A percentile compares a stretch with the other conserved stretches of the same genome.
Evolutionary conservation across 2,888 invertebrate genomes (phyloP).

Genomic region (Parnassius glacialis): DNA sequence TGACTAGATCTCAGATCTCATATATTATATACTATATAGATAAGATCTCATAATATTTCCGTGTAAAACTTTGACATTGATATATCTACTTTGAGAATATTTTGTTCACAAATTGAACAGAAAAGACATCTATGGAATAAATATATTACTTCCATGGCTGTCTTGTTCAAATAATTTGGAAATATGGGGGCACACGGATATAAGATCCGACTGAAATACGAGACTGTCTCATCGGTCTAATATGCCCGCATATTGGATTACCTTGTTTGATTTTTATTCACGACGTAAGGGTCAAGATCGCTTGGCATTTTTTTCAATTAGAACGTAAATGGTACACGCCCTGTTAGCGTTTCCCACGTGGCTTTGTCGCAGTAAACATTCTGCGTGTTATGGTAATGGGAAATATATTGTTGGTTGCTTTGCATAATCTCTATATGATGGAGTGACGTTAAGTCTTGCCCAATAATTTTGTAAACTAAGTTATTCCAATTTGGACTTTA

Average conservation of each 20-base stretch:
- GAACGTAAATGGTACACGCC: conserved; percentile 12
- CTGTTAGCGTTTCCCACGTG: conserved; percentile 69
- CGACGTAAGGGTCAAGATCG: conserved; percentile 31
- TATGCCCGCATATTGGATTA: conserved; percentile 24
- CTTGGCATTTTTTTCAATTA: conserved; percentile 19
- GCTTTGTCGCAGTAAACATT: conserved; percentile 53
- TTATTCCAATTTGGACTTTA: conserved; percentile 24
- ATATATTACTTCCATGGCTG: neutral
- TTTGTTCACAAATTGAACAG: too few relatives aligned
- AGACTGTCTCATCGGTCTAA: conserved; percentile 22
- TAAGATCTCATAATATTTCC: too few relatives aligned
- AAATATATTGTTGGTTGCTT: conserved; percentile 65
- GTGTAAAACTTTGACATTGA: too few relatives aligned
- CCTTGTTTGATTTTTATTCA: conserved; percentile 6
- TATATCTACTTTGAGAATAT: too few relatives aligned
- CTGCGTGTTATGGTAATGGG: conserved; percentile 68
- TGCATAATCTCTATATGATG: conserved; percentile 68
- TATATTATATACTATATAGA: too few relatives aligned
- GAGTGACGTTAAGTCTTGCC: conserved; percentile 64
- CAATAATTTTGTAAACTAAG: conserved; percentile 23
- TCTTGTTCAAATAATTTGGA: neutral
- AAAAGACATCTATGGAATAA: neutral
- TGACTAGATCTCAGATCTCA: too few relatives aligned
- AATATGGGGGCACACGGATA: conserved; percentile 17
- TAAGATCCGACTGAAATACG: conserved; percentile 17